Conservation (phyloP, 2,113 vertebrate genomes). For the Mesembrinibis cayennensis region DNA sequence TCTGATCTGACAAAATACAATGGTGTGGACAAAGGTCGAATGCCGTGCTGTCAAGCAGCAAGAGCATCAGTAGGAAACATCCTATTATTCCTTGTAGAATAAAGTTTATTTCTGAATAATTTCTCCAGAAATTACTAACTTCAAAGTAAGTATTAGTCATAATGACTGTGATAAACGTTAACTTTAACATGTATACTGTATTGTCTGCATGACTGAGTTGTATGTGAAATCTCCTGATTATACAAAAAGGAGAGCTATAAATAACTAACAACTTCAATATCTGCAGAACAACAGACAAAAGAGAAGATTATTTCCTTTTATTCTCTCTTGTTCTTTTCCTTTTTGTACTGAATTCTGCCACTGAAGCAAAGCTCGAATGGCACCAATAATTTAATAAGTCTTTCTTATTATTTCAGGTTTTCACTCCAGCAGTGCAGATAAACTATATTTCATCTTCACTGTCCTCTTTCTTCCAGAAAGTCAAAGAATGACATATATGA, state of each 20-base stretch:
- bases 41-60: background rate
- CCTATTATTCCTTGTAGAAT: background rate
- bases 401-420: slow-evolving; percentile 21
- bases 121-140: background rate
- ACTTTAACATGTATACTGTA: background rate
- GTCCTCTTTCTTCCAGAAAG: background rate
- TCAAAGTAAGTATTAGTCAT: background rate
- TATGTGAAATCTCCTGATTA: background rate
- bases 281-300: background rate
- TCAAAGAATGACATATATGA: background rate
- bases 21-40: background rate
- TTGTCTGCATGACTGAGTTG: background rate
- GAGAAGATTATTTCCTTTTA: background rate
- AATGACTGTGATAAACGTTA: background rate
- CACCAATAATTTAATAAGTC: slow-evolving; percentile 2
- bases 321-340: background rate
- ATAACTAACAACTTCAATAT: background rate
- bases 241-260: background rate
- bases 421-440: slow-evolving; percentile 16
- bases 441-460: slow-evolving; percentile 1
- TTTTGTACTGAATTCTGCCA: background rate
- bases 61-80: background rate
- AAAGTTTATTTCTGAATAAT: background rate
- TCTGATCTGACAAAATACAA: background rate
- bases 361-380: background rate